Conservation (phyloP, 2,113 vertebrate genomes). For the Choloepus hoffmanni region DNA sequence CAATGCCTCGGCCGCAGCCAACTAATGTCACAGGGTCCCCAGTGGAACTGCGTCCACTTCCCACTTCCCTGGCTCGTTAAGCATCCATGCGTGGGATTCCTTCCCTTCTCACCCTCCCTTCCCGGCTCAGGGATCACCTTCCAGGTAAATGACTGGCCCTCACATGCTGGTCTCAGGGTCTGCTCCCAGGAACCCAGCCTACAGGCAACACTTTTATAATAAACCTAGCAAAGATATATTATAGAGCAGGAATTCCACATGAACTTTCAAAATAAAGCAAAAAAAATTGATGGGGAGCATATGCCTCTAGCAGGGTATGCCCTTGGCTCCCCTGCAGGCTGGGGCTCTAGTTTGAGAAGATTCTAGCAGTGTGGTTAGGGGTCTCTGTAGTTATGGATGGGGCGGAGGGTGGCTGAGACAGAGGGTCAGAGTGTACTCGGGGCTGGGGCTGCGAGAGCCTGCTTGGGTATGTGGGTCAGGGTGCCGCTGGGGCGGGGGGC, state of each 20-base stretch:
- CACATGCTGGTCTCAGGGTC: not conserved
- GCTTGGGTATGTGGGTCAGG: not conserved
- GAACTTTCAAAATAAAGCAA: slow-evolving; percentile 45
- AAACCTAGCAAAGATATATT: slow-evolving; percentile 45
- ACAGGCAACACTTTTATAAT: slow-evolving; percentile 64
- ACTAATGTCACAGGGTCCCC: not conserved
- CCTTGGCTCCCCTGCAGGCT: not conserved
- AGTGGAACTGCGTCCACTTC: not conserved
- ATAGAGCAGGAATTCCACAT: not conserved
- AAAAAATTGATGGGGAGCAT: not conserved
- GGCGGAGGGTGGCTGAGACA: not conserved
- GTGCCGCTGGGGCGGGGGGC: not conserved
- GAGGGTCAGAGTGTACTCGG: not conserved
- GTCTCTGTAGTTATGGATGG: not conserved
- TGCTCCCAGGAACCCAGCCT: slow-evolving; percentile 10
- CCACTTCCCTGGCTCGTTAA: not conserved
- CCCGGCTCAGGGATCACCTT: not conserved
- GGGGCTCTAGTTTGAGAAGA: not conserved
- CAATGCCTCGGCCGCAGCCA: not conserved
- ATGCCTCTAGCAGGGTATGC: not conserved
- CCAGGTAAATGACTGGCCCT: slow-evolving; percentile 42
- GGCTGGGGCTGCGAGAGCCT: no score
- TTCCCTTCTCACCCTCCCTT: not conserved
- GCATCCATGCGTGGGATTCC: not conserved
- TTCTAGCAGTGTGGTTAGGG: not conserved